Percentiles rank a stretch among this genome's conserved stretches.
Evolutionary conservation across 2,113 vertebrate genomes (phyloP).

Genomic region (Syrrhaptes paradoxus): DNA sequence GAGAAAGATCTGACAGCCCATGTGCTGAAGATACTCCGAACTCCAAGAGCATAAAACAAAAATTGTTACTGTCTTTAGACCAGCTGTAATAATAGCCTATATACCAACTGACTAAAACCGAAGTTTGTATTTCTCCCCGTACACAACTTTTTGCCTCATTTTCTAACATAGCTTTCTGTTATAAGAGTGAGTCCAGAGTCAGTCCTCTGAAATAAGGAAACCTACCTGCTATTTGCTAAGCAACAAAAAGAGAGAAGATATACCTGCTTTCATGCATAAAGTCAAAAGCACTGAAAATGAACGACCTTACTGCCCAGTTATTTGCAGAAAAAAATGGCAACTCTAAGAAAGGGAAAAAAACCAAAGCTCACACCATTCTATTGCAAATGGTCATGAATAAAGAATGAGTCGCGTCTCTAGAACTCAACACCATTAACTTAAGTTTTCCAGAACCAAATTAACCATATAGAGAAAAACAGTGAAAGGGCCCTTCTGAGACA

Average conservation of each 20-base stretch:
- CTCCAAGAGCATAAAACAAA: neutral
- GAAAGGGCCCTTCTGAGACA: neutral
- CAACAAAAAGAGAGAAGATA: neutral
- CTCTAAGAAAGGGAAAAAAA: neutral
- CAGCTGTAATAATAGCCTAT: neutral
- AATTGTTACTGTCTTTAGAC: neutral
- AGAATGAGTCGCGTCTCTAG: neutral
- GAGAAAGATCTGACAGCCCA: constrained; percentile 18
- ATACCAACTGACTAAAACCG: neutral
- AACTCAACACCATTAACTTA: neutral
- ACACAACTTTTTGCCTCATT: neutral
- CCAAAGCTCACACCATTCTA: neutral
- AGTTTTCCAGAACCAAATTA: neutral
- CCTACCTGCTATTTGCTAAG: neutral
- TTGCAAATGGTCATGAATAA: neutral
- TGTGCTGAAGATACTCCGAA: neutral
- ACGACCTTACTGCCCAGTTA: neutral
- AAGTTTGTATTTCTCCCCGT: neutral
- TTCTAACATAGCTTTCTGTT: neutral
- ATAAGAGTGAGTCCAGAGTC: neutral
- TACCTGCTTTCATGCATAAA: neutral
- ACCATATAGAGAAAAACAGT: neutral
- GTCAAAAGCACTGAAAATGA: neutral
- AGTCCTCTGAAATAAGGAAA: neutral
- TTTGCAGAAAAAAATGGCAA: neutral